Evolutionary conservation across 2,113 vertebrate genomes (phyloP).

Genomic region (Pithys albifrons): DNA sequence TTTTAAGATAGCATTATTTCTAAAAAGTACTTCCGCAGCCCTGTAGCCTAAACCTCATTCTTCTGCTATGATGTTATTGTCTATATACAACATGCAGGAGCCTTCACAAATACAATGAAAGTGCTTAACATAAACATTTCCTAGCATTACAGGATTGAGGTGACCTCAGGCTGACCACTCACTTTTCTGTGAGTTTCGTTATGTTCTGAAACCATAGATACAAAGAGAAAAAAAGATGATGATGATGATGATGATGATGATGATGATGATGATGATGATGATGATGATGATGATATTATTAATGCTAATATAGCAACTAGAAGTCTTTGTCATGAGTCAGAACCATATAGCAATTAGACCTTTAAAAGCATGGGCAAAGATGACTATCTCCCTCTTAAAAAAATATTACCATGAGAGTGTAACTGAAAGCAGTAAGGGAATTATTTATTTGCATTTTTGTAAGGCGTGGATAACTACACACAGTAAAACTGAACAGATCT

Average conservation of each 20-base stretch:
- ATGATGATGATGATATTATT: neutral
- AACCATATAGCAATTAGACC: neutral
- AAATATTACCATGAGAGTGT: neutral
- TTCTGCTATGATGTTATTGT: neutral
- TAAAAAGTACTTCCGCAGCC: neutral
- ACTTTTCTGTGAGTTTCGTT: neutral
- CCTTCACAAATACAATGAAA: neutral
- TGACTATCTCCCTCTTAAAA: neutral
- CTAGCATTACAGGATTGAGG: neutral
- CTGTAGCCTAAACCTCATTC: neutral
- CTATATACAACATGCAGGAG: neutral
- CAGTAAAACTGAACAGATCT: neutral
- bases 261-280: neutral
- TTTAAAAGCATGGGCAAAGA: neutral
- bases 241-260: neutral
- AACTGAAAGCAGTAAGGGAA: neutral
- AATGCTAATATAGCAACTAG: neutral
- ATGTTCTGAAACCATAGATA: neutral
- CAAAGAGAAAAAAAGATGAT: neutral
- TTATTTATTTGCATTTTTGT: slow-evolving; percentile 27
- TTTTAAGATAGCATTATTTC: neutral
- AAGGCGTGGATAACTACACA: neutral
- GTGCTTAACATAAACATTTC: neutral
- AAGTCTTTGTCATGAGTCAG: neutral
- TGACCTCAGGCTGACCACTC: neutral